Conservation (phyloP, 2,113 vertebrate genomes). For the Epinephelus lanceolatus region DNA sequence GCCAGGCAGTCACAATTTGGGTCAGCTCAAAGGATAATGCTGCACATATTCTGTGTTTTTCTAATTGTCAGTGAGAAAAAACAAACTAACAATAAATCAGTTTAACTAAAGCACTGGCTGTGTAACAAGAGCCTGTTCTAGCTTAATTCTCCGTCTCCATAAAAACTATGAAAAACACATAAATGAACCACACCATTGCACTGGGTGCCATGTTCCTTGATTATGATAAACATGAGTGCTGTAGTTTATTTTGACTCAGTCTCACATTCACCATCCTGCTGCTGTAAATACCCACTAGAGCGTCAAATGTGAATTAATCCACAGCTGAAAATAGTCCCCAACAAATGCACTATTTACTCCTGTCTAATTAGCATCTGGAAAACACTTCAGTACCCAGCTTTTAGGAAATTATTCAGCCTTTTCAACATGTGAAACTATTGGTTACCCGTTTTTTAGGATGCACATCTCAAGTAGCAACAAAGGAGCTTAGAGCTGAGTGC, state of each 20-base stretch:
- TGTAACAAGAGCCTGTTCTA: not conserved
- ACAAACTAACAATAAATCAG: not conserved
- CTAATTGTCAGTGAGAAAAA: not conserved
- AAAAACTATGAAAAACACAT: not conserved
- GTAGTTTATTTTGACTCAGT: not conserved
- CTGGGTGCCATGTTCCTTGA: not conserved
- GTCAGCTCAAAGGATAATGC: not conserved
- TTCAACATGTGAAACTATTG: conserved; percentile 15
- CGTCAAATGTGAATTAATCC: conserved; percentile 5
- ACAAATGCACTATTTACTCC: conserved; percentile 17
- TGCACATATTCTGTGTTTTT: not conserved
- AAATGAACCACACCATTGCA: not conserved
- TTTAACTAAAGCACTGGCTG: not conserved
- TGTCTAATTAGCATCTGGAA: conserved; percentile 9
- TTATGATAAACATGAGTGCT: not conserved
- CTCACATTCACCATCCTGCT: not conserved
- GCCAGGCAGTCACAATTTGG: no score
- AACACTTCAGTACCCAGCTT: not conserved
- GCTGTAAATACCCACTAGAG: conserved; percentile 12
- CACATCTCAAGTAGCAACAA: conserved; percentile 7
- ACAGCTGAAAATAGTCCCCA: not conserved
- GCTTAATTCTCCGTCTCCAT: not conserved
- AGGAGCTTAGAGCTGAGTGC: not conserved
- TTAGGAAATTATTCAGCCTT: conserved; percentile 7
- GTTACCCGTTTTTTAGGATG: not conserved